phyloP scores from a whole-genome alignment of 1,140 invertebrate genomes.

The Meloidogyne floridensis region DNA sequence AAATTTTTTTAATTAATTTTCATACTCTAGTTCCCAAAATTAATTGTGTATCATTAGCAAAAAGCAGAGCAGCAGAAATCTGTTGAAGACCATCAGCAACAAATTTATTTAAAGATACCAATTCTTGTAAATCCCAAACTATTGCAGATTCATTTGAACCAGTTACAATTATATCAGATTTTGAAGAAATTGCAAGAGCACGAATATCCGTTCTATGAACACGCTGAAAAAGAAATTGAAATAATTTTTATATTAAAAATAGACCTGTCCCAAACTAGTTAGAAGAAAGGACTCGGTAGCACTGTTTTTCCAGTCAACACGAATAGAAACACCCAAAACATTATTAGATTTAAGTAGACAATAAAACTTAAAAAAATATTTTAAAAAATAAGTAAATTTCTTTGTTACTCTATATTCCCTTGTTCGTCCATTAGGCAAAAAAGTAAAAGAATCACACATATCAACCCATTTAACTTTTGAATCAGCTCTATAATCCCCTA shows the following conservation, averaged over 20 bases:
- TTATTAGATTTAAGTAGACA: conserved; percentile 68
- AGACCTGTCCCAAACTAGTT: conserved; percentile 66
- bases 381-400: conserved; percentile 26
- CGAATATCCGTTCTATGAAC: conserved; percentile 88
- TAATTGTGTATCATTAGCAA: conserved; percentile 86
- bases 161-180: conserved; percentile 69
- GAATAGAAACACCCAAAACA: conserved; percentile 59
- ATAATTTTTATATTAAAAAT: not conserved
- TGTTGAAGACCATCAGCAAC: conserved; percentile 51
- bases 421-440: conserved; percentile 25
- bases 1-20: conserved; percentile 12
- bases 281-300: conserved; percentile 35
- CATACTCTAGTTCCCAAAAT: conserved; percentile 80
- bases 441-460: conserved; percentile 38
- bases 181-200: conserved; percentile 84
- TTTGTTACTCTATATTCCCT: conserved; percentile 42
- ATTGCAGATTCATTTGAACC: conserved; percentile 54
- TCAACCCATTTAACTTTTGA: conserved; percentile 63
- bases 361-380: conserved; percentile 60
- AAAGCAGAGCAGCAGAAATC: conserved; percentile 76
- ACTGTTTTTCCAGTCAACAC: conserved; percentile 47
- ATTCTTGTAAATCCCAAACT: conserved; percentile 49
- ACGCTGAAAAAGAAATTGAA: conserved; percentile 63
- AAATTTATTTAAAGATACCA: conserved; percentile 48
- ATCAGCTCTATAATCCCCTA: conserved; percentile 48